Evolutionary conservation across 2,797 vertebrate species (phyloP), one percentile per base, ranked within the genome.

Genomic region (Odontamblyopus lacepedii): DNA sequence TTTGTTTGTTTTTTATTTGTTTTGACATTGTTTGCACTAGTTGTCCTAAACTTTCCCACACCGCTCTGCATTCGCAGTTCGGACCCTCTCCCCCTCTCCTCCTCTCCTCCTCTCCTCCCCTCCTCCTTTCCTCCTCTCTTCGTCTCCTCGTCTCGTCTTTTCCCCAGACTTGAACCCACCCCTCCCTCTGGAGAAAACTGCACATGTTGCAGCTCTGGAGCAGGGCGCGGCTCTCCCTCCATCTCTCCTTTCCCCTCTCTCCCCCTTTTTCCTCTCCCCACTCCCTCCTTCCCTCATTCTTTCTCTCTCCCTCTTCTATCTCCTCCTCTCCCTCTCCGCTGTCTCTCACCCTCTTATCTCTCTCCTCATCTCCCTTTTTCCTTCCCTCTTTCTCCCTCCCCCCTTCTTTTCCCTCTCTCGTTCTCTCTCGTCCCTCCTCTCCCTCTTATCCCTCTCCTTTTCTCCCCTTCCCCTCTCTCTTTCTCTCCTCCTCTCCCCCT

Each of bases 141-240:
- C 35, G 7, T 38, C 35, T 38, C 63, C 5, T 48, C 13, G 15
- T 44, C 23, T 15, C 23, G 6, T 67, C 50, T 30, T 18, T 55
- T 67, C 65, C 65, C 65, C 50, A 67, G 65, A 67, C 65, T 53
- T 67, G 48, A 67, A 66, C 64, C 44, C 48, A 30, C 50, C 50
- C 65, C 65, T 55, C 65, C 65, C 65, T n/a, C 50, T 32, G 50
- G 48, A 53, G 13, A 29, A 63, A 69, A 72, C 69, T 67, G 78
- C 71, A 59, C 75, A 69, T 60, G 27, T 41, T 41, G 18, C 32
- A 77, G 82, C 73, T 84, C 19, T 29, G 69, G 55, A 61, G 74
- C 80, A 86, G 90, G 93, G 92, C 71, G 89, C 84, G 92, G 92
- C 63, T 64, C 3, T 32, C 6, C 15, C 57, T 23, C 27, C 57